Evolutionary conservation across 2,113 vertebrate genomes (phyloP).

Genomic region (Cettia cetti): DNA sequence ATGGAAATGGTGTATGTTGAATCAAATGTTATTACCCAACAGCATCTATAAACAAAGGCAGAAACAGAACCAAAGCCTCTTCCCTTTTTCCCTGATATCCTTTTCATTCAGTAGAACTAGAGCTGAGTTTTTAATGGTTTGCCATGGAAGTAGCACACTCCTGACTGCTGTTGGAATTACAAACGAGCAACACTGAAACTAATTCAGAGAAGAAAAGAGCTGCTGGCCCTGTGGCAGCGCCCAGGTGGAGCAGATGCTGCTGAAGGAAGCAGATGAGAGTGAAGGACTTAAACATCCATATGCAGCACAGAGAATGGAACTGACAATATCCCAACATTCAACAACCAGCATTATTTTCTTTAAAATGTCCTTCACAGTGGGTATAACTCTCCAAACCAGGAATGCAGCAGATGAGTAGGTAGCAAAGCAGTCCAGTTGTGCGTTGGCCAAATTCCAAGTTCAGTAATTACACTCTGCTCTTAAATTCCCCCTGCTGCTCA

Average conservation of each 20-base stretch:
- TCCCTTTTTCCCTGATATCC: neutral
- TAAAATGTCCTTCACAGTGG: neutral
- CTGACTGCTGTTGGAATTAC: neutral
- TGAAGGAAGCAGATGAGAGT: neutral
- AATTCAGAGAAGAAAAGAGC: neutral
- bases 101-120: neutral
- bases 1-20: neutral
- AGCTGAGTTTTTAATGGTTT: neutral
- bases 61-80: neutral
- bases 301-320: neutral
- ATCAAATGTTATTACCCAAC: neutral
- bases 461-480: constrained; percentile 2
- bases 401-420: neutral
- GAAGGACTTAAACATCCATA: neutral
- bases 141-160: neutral
- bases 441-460: neutral
- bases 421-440: neutral
- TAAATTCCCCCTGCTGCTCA: neutral
- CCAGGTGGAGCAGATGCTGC: neutral
- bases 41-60: neutral
- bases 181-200: neutral
- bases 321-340: neutral
- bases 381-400: neutral
- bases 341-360: neutral
- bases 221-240: neutral